Percentiles rank a stretch among this genome's conserved stretches.
Evolutionary conservation across 2,888 invertebrate species (phyloP).

Genomic region (Tryphoninae sp.): DNA sequence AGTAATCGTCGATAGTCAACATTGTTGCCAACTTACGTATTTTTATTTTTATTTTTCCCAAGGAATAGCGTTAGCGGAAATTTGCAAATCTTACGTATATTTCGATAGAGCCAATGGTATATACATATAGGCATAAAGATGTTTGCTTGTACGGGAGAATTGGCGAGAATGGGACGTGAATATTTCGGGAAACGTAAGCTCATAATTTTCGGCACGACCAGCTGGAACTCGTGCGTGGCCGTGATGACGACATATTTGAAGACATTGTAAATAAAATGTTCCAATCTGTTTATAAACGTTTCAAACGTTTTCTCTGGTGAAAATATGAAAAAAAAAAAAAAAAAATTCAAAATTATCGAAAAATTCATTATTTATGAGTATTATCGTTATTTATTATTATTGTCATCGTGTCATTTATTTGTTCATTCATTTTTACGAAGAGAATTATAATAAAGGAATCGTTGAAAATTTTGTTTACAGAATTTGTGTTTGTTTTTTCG

Average conservation of each 20-base stretch:
- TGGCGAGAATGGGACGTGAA: conserved; percentile 14
- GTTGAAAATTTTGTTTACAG: neutral
- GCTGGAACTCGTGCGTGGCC: conserved; percentile 2
- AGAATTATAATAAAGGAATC: neutral
- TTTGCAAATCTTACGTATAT: neutral
- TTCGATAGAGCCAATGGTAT: neutral
- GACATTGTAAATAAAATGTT: conserved; percentile 20
- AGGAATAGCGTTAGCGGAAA: neutral
- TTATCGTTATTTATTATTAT: neutral
- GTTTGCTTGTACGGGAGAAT: conserved; percentile 2
- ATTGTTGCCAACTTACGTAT: neutral
- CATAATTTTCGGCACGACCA: conserved; percentile 10
- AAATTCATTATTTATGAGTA: too few relatives aligned
- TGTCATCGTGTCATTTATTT: neutral
- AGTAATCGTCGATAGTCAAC: neutral
- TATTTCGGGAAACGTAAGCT: conserved; percentile 32
- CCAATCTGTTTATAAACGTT: conserved; percentile 25
- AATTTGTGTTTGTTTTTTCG: neutral
- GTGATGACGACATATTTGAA: conserved; percentile 16
- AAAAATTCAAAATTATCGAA: neutral
- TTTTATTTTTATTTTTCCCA: neutral
- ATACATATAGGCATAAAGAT: conserved; percentile 3
- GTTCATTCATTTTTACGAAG: neutral
- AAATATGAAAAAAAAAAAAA: neutral
- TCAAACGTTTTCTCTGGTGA: neutral